A percentile compares a stretch with the other conserved stretches of the same genome.
Conservation (phyloP, 2,888 invertebrate genomes). For the Melanostoma scalare region DNA sequence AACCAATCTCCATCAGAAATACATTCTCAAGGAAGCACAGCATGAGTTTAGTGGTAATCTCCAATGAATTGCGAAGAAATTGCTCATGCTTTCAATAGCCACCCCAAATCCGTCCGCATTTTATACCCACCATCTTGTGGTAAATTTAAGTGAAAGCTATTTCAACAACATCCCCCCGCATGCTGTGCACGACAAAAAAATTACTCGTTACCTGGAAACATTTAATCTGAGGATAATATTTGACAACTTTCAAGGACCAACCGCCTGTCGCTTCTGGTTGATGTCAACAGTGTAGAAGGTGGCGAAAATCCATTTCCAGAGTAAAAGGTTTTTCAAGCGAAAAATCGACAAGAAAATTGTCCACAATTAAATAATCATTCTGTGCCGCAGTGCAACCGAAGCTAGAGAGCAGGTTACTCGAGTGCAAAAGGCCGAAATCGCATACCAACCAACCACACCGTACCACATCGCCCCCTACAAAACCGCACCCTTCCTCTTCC, state of each 20-base stretch:
- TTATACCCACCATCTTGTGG: conserved; percentile 4
- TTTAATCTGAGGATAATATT: conserved; percentile 58
- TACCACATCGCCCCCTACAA: neutral
- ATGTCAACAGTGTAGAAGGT: conserved; percentile 16
- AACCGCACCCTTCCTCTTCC: neutral
- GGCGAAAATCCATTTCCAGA: conserved; percentile 47
- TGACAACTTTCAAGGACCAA: conserved; percentile 48
- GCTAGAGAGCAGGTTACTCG: conserved; percentile 9
- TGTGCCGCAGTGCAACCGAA: conserved; percentile 15
- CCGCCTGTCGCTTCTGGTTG: conserved; percentile 13
- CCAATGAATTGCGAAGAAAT: neutral
- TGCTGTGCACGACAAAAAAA: conserved; percentile 28
- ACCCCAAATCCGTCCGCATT: too few relatives aligned
- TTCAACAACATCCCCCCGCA: neutral
- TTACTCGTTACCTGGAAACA: conserved; percentile 63
- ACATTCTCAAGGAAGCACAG: too few relatives aligned
- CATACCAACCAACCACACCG: neutral
- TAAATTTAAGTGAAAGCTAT: conserved; percentile 24
- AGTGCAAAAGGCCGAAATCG: conserved; percentile 21
- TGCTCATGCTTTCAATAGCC: too few relatives aligned
- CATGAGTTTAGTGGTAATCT: too few relatives aligned
- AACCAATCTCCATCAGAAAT: too few relatives aligned
- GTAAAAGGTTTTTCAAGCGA: conserved; percentile 53
- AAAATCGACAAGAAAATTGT: conserved; percentile 67
- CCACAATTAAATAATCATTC: conserved; percentile 61